A percentile compares a stretch with the other conserved stretches of the same genome.
phyloP scores from a whole-genome alignment of 2,888 invertebrate species.

The Tipula lateralis region DNA sequence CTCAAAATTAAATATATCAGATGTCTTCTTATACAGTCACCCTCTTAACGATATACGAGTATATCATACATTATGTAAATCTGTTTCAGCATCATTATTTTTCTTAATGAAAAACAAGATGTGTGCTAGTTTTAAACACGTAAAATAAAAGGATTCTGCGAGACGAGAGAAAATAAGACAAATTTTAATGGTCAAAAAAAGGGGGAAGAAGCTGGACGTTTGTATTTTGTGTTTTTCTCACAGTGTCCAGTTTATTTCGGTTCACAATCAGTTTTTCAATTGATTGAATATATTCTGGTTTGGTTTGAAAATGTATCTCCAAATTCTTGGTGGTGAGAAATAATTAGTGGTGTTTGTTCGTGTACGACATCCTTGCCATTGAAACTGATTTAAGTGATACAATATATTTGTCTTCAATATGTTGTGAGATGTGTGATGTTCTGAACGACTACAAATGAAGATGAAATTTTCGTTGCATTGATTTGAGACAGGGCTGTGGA shows the following conservation, averaged over 20 bases:
- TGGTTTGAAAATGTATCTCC: background rate
- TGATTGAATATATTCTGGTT: background rate
- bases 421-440: too few species aligned
- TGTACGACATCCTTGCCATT: too few species aligned
- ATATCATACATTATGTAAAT: too few species aligned
- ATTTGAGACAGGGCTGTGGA: too few species aligned
- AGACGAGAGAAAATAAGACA: background rate
- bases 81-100: conserved; percentile 13
- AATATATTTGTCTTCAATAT: too few species aligned
- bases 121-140: background rate
- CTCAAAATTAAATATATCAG: background rate
- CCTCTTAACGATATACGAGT: background rate
- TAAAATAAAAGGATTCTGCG: background rate
- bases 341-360: too few species aligned
- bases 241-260: background rate
- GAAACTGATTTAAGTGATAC: too few species aligned
- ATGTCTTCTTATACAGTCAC: background rate
- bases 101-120: conserved; percentile 12
- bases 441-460: too few species aligned
- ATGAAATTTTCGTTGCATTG: too few species aligned
- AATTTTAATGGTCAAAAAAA: background rate
- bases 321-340: too few species aligned
- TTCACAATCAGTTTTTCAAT: background rate
- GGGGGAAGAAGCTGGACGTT: background rate
- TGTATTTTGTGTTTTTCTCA: background rate